These are phyloP conservation scores for Diarsia brunnea DNA, from an alignment of 2,888 invertebrate genomes.

Conservation along the genomic window DNA sequence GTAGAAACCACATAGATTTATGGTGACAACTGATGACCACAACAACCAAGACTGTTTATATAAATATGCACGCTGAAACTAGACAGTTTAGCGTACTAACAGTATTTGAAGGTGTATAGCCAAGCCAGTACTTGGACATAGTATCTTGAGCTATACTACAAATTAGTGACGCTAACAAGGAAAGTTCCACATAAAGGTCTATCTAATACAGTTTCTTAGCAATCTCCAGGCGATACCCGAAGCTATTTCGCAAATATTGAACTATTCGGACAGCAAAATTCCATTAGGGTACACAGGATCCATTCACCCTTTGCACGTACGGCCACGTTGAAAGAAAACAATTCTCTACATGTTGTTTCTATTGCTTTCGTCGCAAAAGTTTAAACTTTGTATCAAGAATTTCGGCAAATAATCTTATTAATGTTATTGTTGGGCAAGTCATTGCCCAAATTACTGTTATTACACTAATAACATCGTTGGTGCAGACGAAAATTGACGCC, in stretches of 20 bases:
- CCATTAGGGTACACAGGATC: conserved; percentile 18
- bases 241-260: conserved; percentile 47
- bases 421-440: conserved; percentile 28
- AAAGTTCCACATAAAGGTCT: conserved; percentile 27
- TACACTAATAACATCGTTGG: conserved; percentile 17
- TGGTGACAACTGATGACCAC: neutral
- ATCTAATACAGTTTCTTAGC: conserved; percentile 36
- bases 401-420: conserved; percentile 5
- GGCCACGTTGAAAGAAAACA: conserved; percentile 32
- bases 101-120: neutral
- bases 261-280: conserved; percentile 29
- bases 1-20: conserved; percentile 5
- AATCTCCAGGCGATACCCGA: conserved; percentile 26
- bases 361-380: conserved; percentile 27
- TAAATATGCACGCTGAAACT: neutral
- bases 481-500: conserved; percentile 13
- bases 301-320: conserved; percentile 51
- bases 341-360: conserved; percentile 29
- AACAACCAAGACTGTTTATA: neutral
- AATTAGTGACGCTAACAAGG: conserved; percentile 29
- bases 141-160: conserved; percentile 13
- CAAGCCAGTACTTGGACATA: neutral
- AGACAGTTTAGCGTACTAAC: neutral
- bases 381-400: conserved; percentile 13
- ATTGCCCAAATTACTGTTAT: conserved; percentile 27